Evolutionary conservation across 1,140 invertebrate species (phyloP).

Genomic region (Zelostemma sp.): DNA sequence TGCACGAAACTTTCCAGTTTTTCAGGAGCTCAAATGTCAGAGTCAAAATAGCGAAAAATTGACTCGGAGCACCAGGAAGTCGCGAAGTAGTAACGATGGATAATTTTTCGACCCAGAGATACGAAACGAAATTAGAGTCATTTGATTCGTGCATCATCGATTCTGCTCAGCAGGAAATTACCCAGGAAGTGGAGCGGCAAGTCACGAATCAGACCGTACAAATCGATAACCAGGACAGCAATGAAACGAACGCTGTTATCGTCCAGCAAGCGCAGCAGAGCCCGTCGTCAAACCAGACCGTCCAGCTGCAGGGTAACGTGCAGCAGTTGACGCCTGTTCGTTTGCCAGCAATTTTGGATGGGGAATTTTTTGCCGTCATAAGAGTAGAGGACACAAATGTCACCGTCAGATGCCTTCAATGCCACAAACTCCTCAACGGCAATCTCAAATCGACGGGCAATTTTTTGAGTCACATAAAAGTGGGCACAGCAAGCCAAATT

Average conservation of each 20-base stretch:
- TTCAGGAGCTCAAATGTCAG: too few species aligned
- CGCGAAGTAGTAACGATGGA: too few species aligned
- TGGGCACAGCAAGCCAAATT: conserved; percentile 32
- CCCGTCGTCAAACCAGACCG: conserved; percentile 43
- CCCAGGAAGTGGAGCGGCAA: conserved; percentile 47
- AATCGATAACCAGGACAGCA: conserved; percentile 53
- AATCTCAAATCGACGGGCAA: conserved; percentile 69
- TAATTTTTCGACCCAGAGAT: conserved; percentile 58
- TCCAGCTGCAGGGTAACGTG: conserved; percentile 51
- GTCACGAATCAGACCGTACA: conserved; percentile 34
- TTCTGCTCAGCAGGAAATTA: conserved; percentile 52
- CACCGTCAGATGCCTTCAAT: conserved; percentile 64
- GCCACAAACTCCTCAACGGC: conserved; percentile 65
- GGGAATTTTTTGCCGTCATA: conserved; percentile 66
- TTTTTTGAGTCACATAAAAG: conserved; percentile 69
- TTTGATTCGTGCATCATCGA: conserved; percentile 66
- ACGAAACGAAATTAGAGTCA: conserved; percentile 62
- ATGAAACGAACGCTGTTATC: conserved; percentile 33
- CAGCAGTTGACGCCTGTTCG: conserved; percentile 62
- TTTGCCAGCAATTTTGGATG: conserved; percentile 67
- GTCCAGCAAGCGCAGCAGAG: conserved; percentile 41
- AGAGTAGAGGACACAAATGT: conserved; percentile 66
- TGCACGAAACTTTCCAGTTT: too few species aligned
- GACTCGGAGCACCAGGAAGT: too few species aligned
- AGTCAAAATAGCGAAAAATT: too few species aligned